phyloP scores from a whole-genome alignment of 2,113 vertebrate genomes.

The Ascaphus truei region DNA sequence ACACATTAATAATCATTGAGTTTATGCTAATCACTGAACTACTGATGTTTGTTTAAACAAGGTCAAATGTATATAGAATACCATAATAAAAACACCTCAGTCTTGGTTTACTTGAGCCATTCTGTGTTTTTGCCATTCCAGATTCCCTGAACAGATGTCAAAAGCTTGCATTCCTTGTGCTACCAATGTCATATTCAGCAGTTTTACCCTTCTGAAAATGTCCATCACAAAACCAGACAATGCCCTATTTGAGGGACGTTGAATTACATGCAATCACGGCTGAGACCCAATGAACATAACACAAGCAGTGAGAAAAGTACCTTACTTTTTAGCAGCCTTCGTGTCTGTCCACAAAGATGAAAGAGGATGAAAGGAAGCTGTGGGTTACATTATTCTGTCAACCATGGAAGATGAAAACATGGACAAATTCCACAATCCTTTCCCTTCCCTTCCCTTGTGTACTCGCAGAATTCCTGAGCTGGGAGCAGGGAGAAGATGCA shows the following conservation, averaged over 20 bases:
- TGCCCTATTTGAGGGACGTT: not conserved
- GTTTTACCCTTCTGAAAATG: not conserved
- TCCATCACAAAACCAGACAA: not conserved
- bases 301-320: not conserved
- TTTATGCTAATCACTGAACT: no score
- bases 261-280: not conserved
- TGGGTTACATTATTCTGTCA: not conserved
- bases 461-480: constrained; percentile 12
- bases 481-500: not conserved
- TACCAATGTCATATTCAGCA: not conserved
- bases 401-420: not conserved
- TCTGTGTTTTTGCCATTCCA: not conserved
- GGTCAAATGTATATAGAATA: no score
- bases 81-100: not conserved
- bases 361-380: not conserved
- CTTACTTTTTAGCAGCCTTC: constrained; percentile 10
- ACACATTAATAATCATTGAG: no score
- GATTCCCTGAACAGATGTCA: not conserved
- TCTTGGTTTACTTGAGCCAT: not conserved
- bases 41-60: no score
- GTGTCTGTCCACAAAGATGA: not conserved
- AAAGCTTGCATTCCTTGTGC: not conserved
- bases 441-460: not conserved
- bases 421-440: not conserved
- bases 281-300: not conserved